Conservation (phyloP, 2,797 vertebrate genomes). For the Leuciscus waleckii region DNA sequence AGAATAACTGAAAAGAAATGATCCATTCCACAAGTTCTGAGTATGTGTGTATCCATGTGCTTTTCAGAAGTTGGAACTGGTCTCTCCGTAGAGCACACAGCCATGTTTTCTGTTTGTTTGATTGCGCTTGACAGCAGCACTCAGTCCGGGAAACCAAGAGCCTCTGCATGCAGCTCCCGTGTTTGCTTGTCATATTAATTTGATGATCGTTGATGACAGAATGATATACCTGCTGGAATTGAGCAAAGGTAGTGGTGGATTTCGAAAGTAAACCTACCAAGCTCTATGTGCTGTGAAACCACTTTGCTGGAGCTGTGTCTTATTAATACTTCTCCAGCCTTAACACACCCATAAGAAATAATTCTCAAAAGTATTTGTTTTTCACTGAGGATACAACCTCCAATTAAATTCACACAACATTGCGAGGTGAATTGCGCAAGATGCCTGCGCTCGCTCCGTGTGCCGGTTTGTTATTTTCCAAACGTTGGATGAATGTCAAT, state of each 20-base stretch:
- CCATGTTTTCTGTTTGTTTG: constrained; percentile 54
- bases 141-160: constrained; percentile 66
- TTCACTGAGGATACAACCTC: constrained; percentile 30
- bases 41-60: constrained; percentile 10
- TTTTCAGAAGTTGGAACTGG: constrained; percentile 30
- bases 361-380: constrained; percentile 42
- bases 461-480: constrained; percentile 22
- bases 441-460: not conserved
- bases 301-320: constrained; percentile 33
- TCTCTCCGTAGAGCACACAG: constrained; percentile 18
- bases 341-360: constrained; percentile 22
- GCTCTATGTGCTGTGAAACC: constrained; percentile 32
- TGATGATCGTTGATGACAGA: constrained; percentile 70
- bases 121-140: constrained; percentile 66
- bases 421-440: constrained; percentile 8
- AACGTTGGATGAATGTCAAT: constrained; percentile 73
- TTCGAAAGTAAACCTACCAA: constrained; percentile 26
- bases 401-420: constrained; percentile 38
- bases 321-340: constrained; percentile 31
- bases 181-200: constrained; percentile 70
- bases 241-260: constrained; percentile 52
- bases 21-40: constrained; percentile 32
- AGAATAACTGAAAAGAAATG: constrained; percentile 40
- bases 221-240: constrained; percentile 51
- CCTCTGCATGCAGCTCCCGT: constrained; percentile 63